Conservation (phyloP, 1,140 invertebrate species). For the Aphelinus atriplicis region DNA sequence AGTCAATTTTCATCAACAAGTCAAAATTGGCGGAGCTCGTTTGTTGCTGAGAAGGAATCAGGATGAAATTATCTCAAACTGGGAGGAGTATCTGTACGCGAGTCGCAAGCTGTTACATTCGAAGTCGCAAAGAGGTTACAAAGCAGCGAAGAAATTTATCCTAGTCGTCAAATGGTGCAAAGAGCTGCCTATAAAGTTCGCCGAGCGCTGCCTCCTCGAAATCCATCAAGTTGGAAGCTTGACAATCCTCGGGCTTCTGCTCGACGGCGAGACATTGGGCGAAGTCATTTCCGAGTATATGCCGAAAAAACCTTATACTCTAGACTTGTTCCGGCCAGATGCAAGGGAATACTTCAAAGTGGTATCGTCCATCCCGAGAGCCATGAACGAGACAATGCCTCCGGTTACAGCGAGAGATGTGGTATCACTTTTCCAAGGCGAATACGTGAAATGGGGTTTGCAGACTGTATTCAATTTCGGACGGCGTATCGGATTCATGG, state of each 20-base stretch:
- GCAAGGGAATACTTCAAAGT: neutral
- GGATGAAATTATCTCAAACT: neutral
- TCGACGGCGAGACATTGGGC: neutral
- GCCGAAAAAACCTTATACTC: neutral
- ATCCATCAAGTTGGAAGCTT: neutral
- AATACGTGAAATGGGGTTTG: neutral
- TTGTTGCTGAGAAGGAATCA: neutral
- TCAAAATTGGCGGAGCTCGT: neutral
- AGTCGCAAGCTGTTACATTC: neutral
- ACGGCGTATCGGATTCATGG: neutral
- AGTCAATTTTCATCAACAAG: neutral
- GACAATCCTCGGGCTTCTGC: slow-evolving; percentile 13
- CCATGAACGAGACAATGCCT: slow-evolving; percentile 11
- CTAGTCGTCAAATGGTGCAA: slow-evolving; percentile 47
- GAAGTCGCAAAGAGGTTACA: neutral
- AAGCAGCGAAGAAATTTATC: neutral
- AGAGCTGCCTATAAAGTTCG: slow-evolving; percentile 51
- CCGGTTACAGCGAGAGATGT: neutral
- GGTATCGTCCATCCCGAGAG: neutral
- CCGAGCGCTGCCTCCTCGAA: slow-evolving; percentile 9
- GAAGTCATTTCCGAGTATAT: neutral
- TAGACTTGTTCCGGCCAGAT: slow-evolving; percentile 2
- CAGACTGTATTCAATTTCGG: neutral
- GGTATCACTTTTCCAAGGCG: neutral
- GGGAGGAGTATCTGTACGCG: slow-evolving; percentile 1